Evolutionary conservation across 2,797 vertebrate genomes (phyloP).

Genomic region (Lerista edwardsae): DNA sequence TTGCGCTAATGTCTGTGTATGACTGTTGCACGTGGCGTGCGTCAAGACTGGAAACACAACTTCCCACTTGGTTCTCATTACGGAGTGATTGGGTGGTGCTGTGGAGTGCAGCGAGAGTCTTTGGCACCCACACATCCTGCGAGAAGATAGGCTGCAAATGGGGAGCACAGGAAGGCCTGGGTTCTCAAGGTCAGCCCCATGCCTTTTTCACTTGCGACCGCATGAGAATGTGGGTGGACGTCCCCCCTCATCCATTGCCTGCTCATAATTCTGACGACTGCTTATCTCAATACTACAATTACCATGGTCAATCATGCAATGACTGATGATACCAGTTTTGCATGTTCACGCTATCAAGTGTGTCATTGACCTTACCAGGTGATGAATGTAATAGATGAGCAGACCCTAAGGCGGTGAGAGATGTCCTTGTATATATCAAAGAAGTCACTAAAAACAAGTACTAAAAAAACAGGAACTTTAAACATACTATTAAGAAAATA

Average conservation of each 20-base stretch:
- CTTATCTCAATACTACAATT: neutral
- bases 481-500: no score
- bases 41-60: rapidly evolving
- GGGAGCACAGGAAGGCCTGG: no score
- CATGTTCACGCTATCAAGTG: neutral
- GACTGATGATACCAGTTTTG: neutral
- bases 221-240: neutral
- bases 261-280: neutral
- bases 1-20: conserved; percentile 22
- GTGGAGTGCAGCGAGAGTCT: neutral
- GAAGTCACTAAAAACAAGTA: neutral
- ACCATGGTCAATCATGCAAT: neutral
- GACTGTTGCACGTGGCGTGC: rapidly evolving
- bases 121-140: no score
- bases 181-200: neutral
- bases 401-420: neutral
- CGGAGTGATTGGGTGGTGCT: neutral
- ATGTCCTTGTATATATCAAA: neutral
- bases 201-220: no score
- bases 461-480: neutral
- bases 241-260: neutral
- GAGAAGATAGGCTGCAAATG: neutral
- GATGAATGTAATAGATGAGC: neutral
- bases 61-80: neutral
- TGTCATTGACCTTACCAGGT: neutral